Evolutionary conservation across 2,113 vertebrate species (phyloP), one percentile per base, ranked within the genome.

Genomic region (Phalacrocorax brasilianus): DNA sequence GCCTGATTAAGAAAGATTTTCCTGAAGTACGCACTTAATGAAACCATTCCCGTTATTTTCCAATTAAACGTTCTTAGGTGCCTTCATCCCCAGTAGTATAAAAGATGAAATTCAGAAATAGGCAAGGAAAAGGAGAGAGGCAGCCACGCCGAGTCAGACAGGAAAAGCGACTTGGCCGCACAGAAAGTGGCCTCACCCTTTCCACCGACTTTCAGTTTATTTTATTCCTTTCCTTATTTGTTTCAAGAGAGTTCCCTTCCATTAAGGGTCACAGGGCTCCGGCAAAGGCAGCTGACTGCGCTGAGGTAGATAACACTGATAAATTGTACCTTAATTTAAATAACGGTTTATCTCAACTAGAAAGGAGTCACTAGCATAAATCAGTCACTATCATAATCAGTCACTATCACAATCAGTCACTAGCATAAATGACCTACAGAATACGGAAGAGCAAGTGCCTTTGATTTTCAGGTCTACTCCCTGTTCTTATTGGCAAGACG

Each of bases 161-260:
- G 94, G 97, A 98, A 98, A 98, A 98, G 85, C 55, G 66, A 55
- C 73, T 45, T 68, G 62, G 50, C 95, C 97, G 91, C 38, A 88
- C 55, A 87, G 91, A 94, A 96, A 77, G 53, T 9, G 35, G 86
- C 96, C 96, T 93, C 96, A 35, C 96, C 97, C 96, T 96, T 98
- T 94, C 94, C 95, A 85, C 62, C 28, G 42, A 58, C 40, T 95
- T 93, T 92, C 73, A 97, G 95, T 96, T 96, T 96, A 89, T 89
- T 63, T 72, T 91, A 94, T 91, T 77, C 61, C 88, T 97, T 97
- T 97, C 94, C 91, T 91, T 95, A 58, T 89, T 96, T 97, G 85
- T 93, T 97, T 96, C 80, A 92, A 91, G 86, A 70, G 50, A 93
- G 76, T 56, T 98, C 93, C 82, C 78, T 93, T 91, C 78, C 85